Base-by-base conservation (phyloP, 2,888 invertebrate genomes). In the Mellilla xanthometata region DNA sequence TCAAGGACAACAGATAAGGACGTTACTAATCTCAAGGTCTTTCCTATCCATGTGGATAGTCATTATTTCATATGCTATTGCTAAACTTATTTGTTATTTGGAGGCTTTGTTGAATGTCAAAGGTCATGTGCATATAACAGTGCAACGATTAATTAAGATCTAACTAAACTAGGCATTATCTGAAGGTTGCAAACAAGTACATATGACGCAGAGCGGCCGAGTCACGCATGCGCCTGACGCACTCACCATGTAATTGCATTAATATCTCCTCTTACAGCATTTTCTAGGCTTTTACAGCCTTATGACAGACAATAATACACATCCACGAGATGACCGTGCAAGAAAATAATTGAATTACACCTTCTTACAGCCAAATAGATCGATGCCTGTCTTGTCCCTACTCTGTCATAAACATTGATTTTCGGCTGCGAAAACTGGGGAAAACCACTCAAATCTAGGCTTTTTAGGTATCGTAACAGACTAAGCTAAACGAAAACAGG, bases 121-220 rank as follows among this genome's bases (percentile, higher is more conserved):
- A 27, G 13, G 9, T 9, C n/a, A n/a, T 22, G 22, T 12, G 5
- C 13, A 39, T 38, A 40, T 35, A 43, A 35, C 22, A n/a, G 6
- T 30, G 22, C 6, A 19, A 19, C 3, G 3, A 6, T n/a, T 1
- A 6, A 19, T 19, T 3, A 59, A 43, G 48, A 24, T 10, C 12
- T 8, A 27, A 29, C 12, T 40, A 29, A 48, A 36, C 54, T 42
- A 54, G 43, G 52, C 56, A 58, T 54, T 47, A 49, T 30, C 19
- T 24, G 45, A 52, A 65, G 49, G 52, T 49, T 53, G 38, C 71
- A 66, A 67, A 71, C 66, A 73, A n/a, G n/a, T n/a, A n/a, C 44
- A 49, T 61, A 64, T 76, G 78, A 70, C 78, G 74, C 75, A 72
- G 58, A 68, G 66, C 68, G 57, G 71, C 50, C 49, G 52, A 44